Evolutionary conservation across 2,797 vertebrate genomes (phyloP).

Genomic region (Sebastolobus alascanus): DNA sequence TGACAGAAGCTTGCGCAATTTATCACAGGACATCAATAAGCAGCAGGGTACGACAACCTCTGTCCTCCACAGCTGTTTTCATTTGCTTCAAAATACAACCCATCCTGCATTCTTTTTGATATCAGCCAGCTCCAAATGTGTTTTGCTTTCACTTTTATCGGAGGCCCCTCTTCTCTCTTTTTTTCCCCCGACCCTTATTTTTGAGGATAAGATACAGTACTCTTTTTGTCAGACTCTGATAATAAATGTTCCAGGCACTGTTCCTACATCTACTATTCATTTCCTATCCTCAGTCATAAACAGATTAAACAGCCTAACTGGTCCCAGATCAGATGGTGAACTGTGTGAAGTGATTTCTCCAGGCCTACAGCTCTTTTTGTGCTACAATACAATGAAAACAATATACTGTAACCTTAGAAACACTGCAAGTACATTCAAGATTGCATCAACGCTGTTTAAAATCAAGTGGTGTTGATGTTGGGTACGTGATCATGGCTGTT

Average conservation of each 20-base stretch:
- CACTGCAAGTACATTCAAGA: background rate
- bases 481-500: background rate
- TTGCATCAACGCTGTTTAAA: background rate
- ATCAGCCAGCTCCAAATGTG: slow-evolving; percentile 53
- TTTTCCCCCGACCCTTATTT: slow-evolving; percentile 27
- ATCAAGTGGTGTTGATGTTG: background rate
- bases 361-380: background rate
- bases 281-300: slow-evolving; percentile 35
- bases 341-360: slow-evolving; percentile 3
- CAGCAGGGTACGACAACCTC: slow-evolving; percentile 35
- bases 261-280: slow-evolving; percentile 46
- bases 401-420: background rate
- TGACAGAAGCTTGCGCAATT: slow-evolving; percentile 52
- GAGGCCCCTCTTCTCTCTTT: slow-evolving; percentile 20
- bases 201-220: slow-evolving; percentile 44
- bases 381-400: background rate
- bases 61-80: slow-evolving; percentile 56
- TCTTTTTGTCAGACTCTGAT: slow-evolving; percentile 48
- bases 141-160: slow-evolving; percentile 59
- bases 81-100: slow-evolving; percentile 62
- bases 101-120: slow-evolving; percentile 62
- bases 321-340: slow-evolving; percentile 45
- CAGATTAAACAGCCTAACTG: slow-evolving; percentile 47
- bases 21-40: slow-evolving; percentile 59
- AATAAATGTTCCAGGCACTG: slow-evolving; percentile 43